Evolutionary conservation across 35 echinoderm and acorn worm species (phyloP).

Genomic region (Strongylocentrotus purpuratus): DNA sequence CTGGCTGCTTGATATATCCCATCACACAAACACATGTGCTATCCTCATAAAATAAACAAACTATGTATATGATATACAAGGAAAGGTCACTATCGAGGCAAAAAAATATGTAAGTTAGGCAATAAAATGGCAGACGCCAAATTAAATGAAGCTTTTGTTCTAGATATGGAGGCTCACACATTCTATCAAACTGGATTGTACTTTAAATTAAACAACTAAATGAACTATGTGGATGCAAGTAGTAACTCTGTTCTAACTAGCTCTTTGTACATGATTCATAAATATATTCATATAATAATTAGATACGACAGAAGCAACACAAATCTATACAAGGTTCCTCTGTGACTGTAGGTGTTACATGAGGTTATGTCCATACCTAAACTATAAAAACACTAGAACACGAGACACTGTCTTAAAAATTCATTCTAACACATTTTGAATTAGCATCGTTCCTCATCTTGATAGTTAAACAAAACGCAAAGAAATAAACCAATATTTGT

Average conservation of each 20-base stretch:
- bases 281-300: conserved; percentile 7
- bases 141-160: background rate
- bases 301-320: background rate
- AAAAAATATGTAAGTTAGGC: background rate
- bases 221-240: background rate
- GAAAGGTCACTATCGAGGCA: background rate
- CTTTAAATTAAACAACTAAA: background rate
- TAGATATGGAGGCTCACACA: background rate
- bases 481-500: background rate
- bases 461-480: background rate
- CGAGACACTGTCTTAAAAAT: background rate
- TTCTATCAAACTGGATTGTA: background rate
- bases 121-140: background rate
- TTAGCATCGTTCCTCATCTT: background rate
- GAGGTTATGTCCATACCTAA: background rate
- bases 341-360: background rate
- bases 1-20: background rate
- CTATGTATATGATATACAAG: background rate
- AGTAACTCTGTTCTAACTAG: background rate
- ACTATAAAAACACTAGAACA: background rate
- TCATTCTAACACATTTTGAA: background rate
- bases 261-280: background rate
- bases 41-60: background rate
- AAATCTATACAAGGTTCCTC: background rate
- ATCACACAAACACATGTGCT: background rate